Conservation (phyloP, 2,888 invertebrate genomes). For the Noctua janthina region DNA sequence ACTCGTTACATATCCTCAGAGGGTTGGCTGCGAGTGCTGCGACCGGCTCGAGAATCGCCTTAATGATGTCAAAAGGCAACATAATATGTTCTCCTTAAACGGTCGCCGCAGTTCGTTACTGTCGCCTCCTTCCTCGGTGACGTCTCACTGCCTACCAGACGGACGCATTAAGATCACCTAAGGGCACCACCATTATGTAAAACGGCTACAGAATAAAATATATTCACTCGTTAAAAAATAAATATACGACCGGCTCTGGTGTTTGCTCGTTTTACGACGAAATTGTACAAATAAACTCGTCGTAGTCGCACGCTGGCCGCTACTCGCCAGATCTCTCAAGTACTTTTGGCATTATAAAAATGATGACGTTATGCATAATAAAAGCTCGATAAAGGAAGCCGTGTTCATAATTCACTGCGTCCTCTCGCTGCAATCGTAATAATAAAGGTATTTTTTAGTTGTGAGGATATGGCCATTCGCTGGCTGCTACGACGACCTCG, state of each 20-base stretch:
- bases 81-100: conserved; percentile 85
- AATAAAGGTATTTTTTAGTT: conserved; percentile 75
- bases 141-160: conserved; percentile 84
- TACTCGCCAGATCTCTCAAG: conserved; percentile 41
- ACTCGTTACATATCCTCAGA: conserved; percentile 70
- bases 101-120: conserved; percentile 86
- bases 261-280: conserved; percentile 68
- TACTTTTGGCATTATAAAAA: conserved; percentile 78
- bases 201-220: conserved; percentile 72
- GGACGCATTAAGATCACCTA: conserved; percentile 77
- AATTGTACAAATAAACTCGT: conserved; percentile 65
- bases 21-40: conserved; percentile 71
- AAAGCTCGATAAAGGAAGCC: conserved; percentile 77
- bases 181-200: conserved; percentile 75
- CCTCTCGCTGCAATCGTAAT: conserved; percentile 74
- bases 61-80: conserved; percentile 89
- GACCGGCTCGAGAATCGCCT: conserved; percentile 74
- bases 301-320: conserved; percentile 36
- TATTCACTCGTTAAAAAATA: conserved; percentile 76
- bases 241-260: conserved; percentile 67
- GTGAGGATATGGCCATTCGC: conserved; percentile 69
- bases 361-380: conserved; percentile 72
- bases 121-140: conserved; percentile 80
- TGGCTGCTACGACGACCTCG: conserved; percentile 74
- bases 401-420: conserved; percentile 78